Evolutionary conservation across 1,140 invertebrate species (phyloP), one percentile per base, ranked within the genome.

Genomic region (Saccostrea glomerata): DNA sequence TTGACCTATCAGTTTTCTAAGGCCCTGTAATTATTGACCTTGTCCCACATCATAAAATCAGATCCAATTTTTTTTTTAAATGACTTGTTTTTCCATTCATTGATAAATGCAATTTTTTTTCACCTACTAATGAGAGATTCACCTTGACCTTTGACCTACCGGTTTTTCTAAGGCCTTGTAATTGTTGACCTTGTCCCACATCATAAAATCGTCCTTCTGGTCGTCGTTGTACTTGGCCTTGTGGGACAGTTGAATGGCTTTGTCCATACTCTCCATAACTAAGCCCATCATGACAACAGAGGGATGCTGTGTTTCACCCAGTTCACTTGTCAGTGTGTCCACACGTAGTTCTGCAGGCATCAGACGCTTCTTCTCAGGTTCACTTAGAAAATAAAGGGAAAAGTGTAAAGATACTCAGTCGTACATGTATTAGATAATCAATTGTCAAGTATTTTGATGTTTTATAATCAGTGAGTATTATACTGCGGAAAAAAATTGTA

Each of bases 251-350:
- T 85, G 86, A 17, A 92, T 82, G 30, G 90, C 90, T 0, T 90
- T 86, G 58, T 92, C 90, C 60, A 92, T 87, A 55, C 54, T 60
- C 36, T 91, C 87, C 58, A 92, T 77, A 9, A 92, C 55, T 0
- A 92, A 84, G 1, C 82, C 58, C 0, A 89, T 56, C 88, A 88
- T 87, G 15, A 86, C 86, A 9, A 90, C 90, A 9, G 87, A 86
- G 7, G 89, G 86, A 20, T 91, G 90, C 55, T 91, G 89, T 66
- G 82, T 88, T 58, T 90, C 90, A 20, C 70, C 82, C 7, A 87
- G 60, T 30, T 90, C 58, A 84, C 84, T 87, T 12, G 77, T 82
- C 7, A 89, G 56, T 13, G 87, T 84, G 84, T 92, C 89, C 54
- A 91, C 86, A 2, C 91, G 60, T 73, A 89, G 30, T 55, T 92